Evolutionary conservation across 2,113 vertebrate species (phyloP).

Genomic region (Chloropsis cyanopogon): DNA sequence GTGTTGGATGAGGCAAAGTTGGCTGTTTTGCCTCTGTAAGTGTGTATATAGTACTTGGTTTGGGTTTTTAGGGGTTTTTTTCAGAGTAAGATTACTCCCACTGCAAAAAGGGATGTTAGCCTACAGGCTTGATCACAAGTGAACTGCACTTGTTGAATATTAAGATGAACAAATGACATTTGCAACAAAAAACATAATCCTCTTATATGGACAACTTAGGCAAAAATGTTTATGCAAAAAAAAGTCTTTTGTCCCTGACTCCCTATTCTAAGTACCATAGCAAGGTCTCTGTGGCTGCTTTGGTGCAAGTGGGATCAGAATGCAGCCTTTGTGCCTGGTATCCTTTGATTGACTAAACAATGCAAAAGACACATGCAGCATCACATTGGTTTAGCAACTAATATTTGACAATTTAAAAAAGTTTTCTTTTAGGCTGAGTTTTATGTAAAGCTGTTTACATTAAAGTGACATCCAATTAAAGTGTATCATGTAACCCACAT

Average conservation of each 20-base stretch:
- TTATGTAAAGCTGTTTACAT: slow-evolving; percentile 72
- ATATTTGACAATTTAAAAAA: slow-evolving; percentile 50
- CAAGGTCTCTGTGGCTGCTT: background rate
- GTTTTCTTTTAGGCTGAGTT: slow-evolving; percentile 55
- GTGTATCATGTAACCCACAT: slow-evolving; percentile 71
- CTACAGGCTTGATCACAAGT: background rate
- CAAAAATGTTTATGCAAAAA: background rate
- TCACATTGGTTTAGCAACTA: slow-evolving; percentile 47
- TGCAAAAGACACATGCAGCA: slow-evolving; percentile 10
- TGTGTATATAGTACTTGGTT: background rate
- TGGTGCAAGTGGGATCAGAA: background rate
- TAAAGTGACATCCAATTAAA: slow-evolving; percentile 74
- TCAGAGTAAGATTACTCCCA: background rate
- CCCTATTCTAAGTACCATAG: background rate
- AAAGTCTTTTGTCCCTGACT: background rate
- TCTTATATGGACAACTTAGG: background rate
- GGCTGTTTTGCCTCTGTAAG: background rate
- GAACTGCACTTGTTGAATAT: background rate
- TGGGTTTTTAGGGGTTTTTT: background rate
- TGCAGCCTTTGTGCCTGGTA: background rate
- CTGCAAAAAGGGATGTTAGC: background rate
- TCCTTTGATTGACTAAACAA: slow-evolving; percentile 23
- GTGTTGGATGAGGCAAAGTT: background rate
- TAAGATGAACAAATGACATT: background rate
- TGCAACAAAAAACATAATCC: background rate